Percentiles rank a stretch among this genome's conserved stretches.
These are phyloP conservation scores for Andrena bicolor DNA, from an alignment of 2,888 invertebrate species.

Conservation along the genomic window DNA sequence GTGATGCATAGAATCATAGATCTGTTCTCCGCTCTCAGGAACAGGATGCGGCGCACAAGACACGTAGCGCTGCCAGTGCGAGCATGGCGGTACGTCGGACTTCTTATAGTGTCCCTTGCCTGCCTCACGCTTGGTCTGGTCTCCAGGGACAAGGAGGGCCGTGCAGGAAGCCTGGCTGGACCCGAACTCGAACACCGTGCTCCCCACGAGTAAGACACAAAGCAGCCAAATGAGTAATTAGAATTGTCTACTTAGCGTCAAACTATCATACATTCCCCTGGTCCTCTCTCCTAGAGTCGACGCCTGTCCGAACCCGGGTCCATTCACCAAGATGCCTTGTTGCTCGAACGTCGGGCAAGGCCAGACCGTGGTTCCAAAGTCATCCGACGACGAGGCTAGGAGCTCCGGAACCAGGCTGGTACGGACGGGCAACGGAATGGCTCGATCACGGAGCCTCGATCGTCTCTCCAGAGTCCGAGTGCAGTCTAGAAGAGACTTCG, in stretches of 20 bases:
- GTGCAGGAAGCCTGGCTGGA: conserved; percentile 80
- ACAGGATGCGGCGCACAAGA: conserved; percentile 79
- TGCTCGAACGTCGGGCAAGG: conserved; percentile 19
- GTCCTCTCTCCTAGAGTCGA: conserved; percentile 73
- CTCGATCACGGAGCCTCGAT: conserved; percentile 53
- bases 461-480: conserved; percentile 26
- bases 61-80: conserved; percentile 80
- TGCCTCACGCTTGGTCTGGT: conserved; percentile 81
- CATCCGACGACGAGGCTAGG: conserved; percentile 1
- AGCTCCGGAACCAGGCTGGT: not conserved
- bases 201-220: conserved; percentile 78
- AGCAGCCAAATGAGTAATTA: too few species aligned
- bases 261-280: not conserved
- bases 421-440: not conserved
- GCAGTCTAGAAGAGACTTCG: conserved; percentile 5
- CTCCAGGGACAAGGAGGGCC: conserved; percentile 81
- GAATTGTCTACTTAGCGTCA: too few species aligned
- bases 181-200: conserved; percentile 81
- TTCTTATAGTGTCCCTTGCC: conserved; percentile 81
- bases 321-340: conserved; percentile 54
- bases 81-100: conserved; percentile 82
- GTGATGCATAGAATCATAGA: too few species aligned
- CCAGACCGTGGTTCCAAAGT: conserved; percentile 6
- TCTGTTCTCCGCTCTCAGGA: conserved; percentile 45
- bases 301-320: conserved; percentile 78